phyloP scores from a whole-genome alignment of 1,140 invertebrate species.

The Chlorops oryzae region DNA sequence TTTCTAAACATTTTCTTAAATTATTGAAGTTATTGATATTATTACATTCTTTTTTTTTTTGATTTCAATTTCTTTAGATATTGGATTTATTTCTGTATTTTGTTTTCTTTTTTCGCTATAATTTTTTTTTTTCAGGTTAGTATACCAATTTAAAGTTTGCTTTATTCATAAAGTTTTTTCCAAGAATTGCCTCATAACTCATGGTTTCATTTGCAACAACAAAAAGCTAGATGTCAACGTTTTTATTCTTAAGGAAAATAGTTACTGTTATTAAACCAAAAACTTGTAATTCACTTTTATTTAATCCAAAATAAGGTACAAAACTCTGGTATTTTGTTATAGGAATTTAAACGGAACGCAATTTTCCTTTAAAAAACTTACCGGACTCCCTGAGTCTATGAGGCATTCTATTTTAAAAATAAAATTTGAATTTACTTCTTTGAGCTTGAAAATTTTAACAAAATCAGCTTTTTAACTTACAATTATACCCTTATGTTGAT shows the following conservation, averaged over 20 bases:
- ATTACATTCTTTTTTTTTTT: background rate
- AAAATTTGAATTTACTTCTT: background rate
- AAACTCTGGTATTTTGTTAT: background rate
- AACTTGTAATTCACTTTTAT: conserved; percentile 3
- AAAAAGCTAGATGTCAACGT: conserved; percentile 9
- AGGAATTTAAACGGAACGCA: background rate
- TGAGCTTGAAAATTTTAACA: conserved; percentile 3
- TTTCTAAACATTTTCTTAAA: conserved; percentile 3
- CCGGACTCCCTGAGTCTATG: background rate
- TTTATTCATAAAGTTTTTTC: conserved; percentile 15
- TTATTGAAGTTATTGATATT: background rate
- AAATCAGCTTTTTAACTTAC: no score
- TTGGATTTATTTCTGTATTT: background rate
- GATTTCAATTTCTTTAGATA: background rate
- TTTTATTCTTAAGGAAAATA: background rate
- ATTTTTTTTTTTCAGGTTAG: background rate
- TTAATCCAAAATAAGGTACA: conserved; percentile 6
- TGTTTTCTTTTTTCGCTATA: background rate
- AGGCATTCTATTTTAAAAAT: background rate
- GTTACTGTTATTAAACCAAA: background rate
- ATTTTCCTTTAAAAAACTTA: background rate
- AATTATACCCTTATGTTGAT: background rate
- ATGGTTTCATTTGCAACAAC: conserved; percentile 17
- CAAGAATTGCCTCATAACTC: conserved; percentile 12
- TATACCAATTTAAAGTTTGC: background rate